Evolutionary conservation across 2,113 vertebrate genomes (phyloP).

Genomic region (Anguilla rostrata): DNA sequence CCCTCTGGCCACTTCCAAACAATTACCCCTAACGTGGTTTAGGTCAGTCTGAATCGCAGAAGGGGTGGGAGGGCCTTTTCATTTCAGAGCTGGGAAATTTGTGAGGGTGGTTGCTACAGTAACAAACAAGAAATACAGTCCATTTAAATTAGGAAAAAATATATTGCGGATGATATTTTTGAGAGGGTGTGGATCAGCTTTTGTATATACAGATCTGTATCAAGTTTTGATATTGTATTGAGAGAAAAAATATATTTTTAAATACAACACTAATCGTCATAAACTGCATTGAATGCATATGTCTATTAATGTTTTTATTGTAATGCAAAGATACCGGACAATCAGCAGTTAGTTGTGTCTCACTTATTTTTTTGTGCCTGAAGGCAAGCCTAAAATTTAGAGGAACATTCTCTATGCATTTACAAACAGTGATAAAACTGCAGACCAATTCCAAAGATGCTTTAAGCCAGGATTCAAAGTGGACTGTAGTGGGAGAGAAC

Average conservation of each 20-base stretch:
- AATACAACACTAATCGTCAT: background rate
- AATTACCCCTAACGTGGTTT: constrained; percentile 20
- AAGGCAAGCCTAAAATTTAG: background rate
- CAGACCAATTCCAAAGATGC: background rate
- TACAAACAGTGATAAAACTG: background rate
- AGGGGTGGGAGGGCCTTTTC: background rate
- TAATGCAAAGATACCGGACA: background rate
- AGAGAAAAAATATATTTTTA: background rate
- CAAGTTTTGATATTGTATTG: background rate
- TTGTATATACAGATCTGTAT: background rate
- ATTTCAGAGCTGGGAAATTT: background rate
- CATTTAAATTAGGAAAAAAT: background rate
- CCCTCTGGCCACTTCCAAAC: constrained; percentile 21
- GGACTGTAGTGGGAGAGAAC: background rate
- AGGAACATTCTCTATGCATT: background rate
- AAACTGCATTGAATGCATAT: background rate
- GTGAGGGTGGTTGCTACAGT: constrained; percentile 38
- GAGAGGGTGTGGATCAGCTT: background rate
- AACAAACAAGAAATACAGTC: constrained; percentile 15
- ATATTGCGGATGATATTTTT: background rate
- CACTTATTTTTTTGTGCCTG: background rate
- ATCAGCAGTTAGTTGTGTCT: background rate
- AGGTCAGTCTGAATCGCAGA: background rate
- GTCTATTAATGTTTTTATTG: background rate
- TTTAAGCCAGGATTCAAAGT: background rate